Percentiles rank a stretch among this genome's conserved stretches.
These are phyloP conservation scores for Cosmia pyralina DNA, from an alignment of 2,888 invertebrate genomes.

Conservation along the genomic window DNA sequence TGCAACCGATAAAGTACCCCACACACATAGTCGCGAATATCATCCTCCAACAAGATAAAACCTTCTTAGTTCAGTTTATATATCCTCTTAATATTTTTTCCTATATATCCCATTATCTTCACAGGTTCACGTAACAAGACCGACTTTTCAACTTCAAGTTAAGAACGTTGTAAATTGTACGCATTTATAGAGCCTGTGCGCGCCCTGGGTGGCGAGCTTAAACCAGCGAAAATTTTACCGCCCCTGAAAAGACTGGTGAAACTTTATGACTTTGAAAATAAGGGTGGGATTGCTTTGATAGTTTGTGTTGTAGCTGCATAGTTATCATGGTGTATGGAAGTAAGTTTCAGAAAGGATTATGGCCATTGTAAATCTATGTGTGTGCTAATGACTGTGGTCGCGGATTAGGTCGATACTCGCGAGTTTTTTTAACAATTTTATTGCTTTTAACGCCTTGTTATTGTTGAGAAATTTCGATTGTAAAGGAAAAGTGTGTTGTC, in stretches of 20 bases:
- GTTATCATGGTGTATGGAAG: constrained; percentile 65
- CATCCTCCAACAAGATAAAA: constrained; percentile 51
- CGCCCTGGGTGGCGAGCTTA: constrained; percentile 83
- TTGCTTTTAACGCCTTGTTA: constrained; percentile 64
- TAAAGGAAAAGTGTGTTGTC: constrained; percentile 57
- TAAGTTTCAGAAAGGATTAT: constrained; percentile 85
- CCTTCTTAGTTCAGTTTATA: constrained; percentile 55
- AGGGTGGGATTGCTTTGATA: constrained; percentile 36
- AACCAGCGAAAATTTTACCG: constrained; percentile 28
- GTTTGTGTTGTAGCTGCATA: background rate
- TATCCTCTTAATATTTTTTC: constrained; percentile 63
- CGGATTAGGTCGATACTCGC: constrained; percentile 73
- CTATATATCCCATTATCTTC: constrained; percentile 75
- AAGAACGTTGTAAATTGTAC: constrained; percentile 86
- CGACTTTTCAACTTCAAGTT: constrained; percentile 86
- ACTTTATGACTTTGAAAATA: constrained; percentile 10
- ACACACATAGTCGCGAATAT: constrained; percentile 59
- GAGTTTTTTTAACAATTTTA: constrained; percentile 67
- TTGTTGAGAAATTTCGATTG: constrained; percentile 56
- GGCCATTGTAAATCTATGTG: constrained; percentile 85
- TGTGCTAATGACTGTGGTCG: constrained; percentile 82
- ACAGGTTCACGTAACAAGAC: constrained; percentile 79
- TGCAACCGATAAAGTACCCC: constrained; percentile 45
- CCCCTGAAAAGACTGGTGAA: background rate
- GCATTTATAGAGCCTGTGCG: constrained; percentile 84